Evolutionary conservation across 37 sponge, comb jelly and placozoan genomes (phyloP).

Genomic region (Spongilla lacustris): DNA sequence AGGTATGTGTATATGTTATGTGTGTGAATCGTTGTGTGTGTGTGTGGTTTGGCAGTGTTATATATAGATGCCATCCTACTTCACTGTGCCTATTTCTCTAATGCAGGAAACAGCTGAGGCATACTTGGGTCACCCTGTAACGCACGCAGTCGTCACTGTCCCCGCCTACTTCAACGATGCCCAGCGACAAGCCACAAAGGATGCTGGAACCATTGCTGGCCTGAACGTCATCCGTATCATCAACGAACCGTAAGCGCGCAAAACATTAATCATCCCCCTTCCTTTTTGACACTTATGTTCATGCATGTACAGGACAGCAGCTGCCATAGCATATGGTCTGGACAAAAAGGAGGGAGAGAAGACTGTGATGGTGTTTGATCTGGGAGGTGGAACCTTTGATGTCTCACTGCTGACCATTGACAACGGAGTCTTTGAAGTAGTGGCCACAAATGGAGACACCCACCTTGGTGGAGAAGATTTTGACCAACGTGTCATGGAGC

Average conservation of each 20-base stretch:
- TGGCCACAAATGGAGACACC: constrained; percentile 99
- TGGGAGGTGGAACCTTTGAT: constrained; percentile 99
- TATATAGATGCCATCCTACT: background rate
- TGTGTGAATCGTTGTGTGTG: background rate
- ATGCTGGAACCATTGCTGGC: constrained; percentile 97
- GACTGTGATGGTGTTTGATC: constrained; percentile 97
- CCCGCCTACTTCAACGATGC: constrained; percentile 99
- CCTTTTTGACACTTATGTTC: background rate
- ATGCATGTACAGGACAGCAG: constrained; percentile 79
- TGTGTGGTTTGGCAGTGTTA: background rate
- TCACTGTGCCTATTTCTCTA: background rate
- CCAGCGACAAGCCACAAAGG: constrained; percentile 99
- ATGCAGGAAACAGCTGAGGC: constrained; percentile 96
- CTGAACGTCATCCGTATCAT: constrained; percentile 98
- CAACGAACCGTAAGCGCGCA: constrained; percentile 92
- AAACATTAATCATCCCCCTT: background rate
- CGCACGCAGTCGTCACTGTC: constrained; percentile 98
- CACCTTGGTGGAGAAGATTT: constrained; percentile 99
- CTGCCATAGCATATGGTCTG: constrained; percentile 99
- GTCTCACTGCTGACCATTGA: constrained; percentile 98
- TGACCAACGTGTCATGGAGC: constrained; percentile 99
- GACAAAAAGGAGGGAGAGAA: constrained; percentile 99
- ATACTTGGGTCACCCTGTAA: constrained; percentile 92
- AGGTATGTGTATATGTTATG: constrained; percentile 26
- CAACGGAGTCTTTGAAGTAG: constrained; percentile 98